phyloP scores from a whole-genome alignment of 2,797 vertebrate species.

The Chaetophractus vellerosus region DNA sequence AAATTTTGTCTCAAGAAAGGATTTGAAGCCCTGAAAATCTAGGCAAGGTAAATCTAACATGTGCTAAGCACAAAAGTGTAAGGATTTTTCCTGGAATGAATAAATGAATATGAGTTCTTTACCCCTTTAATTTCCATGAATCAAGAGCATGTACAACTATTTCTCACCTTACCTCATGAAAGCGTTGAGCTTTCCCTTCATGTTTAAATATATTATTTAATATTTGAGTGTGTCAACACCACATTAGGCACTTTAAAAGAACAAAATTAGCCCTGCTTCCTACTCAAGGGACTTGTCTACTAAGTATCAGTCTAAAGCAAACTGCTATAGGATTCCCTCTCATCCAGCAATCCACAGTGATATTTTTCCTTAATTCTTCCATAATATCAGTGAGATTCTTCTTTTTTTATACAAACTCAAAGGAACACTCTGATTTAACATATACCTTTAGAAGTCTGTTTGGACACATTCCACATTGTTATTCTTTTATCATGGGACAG shows the following conservation, averaged over 20 bases:
- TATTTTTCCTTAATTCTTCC: slow-evolving; percentile 71
- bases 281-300: slow-evolving; percentile 80
- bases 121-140: slow-evolving; percentile 76
- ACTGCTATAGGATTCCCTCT: slow-evolving; percentile 74
- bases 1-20: slow-evolving; percentile 3
- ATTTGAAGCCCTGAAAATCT: slow-evolving; percentile 58
- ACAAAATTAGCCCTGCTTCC: slow-evolving; percentile 81
- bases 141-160: slow-evolving; percentile 60
- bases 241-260: slow-evolving; percentile 82
- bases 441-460: slow-evolving; percentile 87
- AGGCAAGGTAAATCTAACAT: slow-evolving; percentile 69
- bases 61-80: slow-evolving; percentile 64
- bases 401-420: slow-evolving; percentile 84
- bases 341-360: slow-evolving; percentile 51
- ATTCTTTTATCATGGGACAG: slow-evolving; percentile 86
- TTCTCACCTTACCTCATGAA: slow-evolving; percentile 79
- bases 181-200: slow-evolving; percentile 79
- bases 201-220: slow-evolving; percentile 85
- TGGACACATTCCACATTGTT: slow-evolving; percentile 84
- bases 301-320: slow-evolving; percentile 82
- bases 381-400: slow-evolving; percentile 80
- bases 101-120: slow-evolving; percentile 64
- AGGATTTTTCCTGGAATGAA: slow-evolving; percentile 68
- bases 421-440: slow-evolving; percentile 81
- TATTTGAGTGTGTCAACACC: slow-evolving; percentile 83